Conservation (phyloP, 1,140 invertebrate species). For the Saxidomus purpurata region DNA sequence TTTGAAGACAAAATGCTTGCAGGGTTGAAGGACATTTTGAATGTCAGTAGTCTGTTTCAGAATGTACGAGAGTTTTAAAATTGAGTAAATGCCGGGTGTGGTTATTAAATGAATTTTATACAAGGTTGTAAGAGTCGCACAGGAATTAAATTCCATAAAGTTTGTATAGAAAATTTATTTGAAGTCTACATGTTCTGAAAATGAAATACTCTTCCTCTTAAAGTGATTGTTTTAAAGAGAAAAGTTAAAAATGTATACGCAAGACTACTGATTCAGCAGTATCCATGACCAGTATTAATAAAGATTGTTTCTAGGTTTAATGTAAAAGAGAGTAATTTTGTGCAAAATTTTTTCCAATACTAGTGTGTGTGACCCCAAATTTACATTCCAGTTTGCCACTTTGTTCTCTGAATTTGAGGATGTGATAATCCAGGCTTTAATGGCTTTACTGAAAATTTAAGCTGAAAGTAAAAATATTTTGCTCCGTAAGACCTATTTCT, state of each 20-base stretch:
- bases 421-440: too few relatives aligned
- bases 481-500: too few relatives aligned
- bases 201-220: not conserved
- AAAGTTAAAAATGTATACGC: too few relatives aligned
- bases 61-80: not conserved
- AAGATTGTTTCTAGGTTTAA: too few relatives aligned
- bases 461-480: too few relatives aligned
- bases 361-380: constrained; percentile 18
- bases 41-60: not conserved
- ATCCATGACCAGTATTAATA: too few relatives aligned
- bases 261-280: too few relatives aligned
- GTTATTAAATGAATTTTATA: not conserved
- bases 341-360: too few relatives aligned
- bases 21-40: not conserved
- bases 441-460: too few relatives aligned
- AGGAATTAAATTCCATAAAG: not conserved
- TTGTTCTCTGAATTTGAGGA: too few relatives aligned
- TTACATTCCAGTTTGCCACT: not conserved
- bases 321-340: too few relatives aligned
- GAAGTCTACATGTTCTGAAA: not conserved
- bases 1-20: not conserved
- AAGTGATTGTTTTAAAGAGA: too few relatives aligned
- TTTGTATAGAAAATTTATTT: not conserved
- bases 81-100: constrained; percentile 18
- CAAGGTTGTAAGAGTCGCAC: not conserved